These are phyloP conservation scores for Dynastes maya DNA, from an alignment of 2,888 invertebrate species.

Conservation along the genomic window DNA sequence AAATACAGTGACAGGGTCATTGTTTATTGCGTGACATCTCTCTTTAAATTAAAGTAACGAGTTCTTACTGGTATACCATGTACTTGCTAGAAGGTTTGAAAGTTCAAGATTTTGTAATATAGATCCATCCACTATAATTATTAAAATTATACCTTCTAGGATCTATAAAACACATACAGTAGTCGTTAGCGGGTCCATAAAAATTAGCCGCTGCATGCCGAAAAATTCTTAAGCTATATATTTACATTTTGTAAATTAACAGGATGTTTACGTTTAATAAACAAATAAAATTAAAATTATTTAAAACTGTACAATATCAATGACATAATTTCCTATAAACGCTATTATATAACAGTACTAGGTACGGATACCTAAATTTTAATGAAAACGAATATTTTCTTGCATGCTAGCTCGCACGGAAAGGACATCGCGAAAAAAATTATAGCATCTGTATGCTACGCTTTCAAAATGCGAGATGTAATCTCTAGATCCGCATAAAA, in stretches of 20 bases:
- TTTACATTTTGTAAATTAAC: not conserved
- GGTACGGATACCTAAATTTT: not conserved
- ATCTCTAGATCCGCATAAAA: conserved; percentile 32
- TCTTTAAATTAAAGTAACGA: not conserved
- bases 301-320: not conserved
- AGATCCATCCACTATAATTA: not conserved
- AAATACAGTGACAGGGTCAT: not conserved
- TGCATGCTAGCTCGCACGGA: not conserved
- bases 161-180: not conserved
- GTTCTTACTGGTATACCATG: not conserved
- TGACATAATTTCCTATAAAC: too few species aligned
- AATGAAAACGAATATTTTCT: conserved; percentile 9
- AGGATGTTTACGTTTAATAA: conserved; percentile 7
- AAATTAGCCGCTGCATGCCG: not conserved
- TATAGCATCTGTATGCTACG: conserved; percentile 13
- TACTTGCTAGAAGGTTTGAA: not conserved
- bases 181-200: not conserved
- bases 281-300: conserved; percentile 11
- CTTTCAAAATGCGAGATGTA: conserved; percentile 26
- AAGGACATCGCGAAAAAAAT: conserved; percentile 9
- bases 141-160: conserved; percentile 7
- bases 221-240: not conserved
- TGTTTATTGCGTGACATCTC: not conserved
- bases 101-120: conserved; percentile 8
- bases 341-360: conserved; percentile 2